Evolutionary conservation across 2,888 invertebrate genomes (phyloP).

Genomic region (Eucera pruinosa): DNA sequence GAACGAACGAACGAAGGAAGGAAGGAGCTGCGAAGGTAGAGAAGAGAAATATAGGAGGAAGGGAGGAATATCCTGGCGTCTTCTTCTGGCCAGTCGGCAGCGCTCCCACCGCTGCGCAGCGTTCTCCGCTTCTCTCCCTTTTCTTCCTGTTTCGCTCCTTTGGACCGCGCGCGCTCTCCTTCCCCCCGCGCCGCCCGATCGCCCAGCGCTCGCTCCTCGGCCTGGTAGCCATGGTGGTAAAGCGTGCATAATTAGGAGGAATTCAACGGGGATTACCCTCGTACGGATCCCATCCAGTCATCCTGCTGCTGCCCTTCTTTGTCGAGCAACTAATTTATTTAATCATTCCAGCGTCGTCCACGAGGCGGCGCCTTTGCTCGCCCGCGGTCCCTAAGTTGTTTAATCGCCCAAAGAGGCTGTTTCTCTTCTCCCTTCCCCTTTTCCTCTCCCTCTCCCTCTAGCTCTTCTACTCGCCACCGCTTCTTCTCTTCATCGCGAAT

Average conservation of each 20-base stretch:
- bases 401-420: slow-evolving; percentile 75
- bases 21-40: slow-evolving; percentile 17
- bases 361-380: slow-evolving; percentile 77
- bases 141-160: slow-evolving; percentile 17
- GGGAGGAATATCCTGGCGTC: slow-evolving; percentile 35
- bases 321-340: slow-evolving; percentile 83
- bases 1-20: slow-evolving; percentile 24
- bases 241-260: slow-evolving; percentile 84
- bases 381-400: slow-evolving; percentile 73
- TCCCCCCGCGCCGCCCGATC: slow-evolving; percentile 15
- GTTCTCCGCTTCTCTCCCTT: slow-evolving; percentile 16
- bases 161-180: slow-evolving; percentile 30
- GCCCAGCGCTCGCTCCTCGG: slow-evolving; percentile 30
- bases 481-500: slow-evolving; percentile 15
- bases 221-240: slow-evolving; percentile 79
- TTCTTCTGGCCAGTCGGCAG: slow-evolving; percentile 8
- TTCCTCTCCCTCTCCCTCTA: too few relatives aligned
- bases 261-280: slow-evolving; percentile 83
- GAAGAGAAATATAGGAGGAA: slow-evolving; percentile 37
- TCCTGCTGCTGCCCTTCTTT: slow-evolving; percentile 79
- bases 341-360: slow-evolving; percentile 79
- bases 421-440: slow-evolving; percentile 56
- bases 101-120: neutral
- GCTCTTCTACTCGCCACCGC: too few relatives aligned
- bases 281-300: slow-evolving; percentile 82